These are phyloP conservation scores for Lypha dubia DNA, from an alignment of 2,888 invertebrate genomes.

Conservation along the genomic window DNA sequence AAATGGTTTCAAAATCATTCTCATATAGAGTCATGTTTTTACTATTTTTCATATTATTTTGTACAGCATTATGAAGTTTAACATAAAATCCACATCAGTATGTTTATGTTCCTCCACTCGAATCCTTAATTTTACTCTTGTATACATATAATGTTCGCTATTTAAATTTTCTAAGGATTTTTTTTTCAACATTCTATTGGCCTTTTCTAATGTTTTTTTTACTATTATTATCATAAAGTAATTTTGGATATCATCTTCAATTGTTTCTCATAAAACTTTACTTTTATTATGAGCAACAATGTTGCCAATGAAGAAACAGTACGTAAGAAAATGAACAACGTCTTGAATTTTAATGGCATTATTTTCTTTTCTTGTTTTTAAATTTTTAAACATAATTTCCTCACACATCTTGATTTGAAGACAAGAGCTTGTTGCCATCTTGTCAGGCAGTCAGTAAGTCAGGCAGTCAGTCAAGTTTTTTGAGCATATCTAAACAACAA, in stretches of 20 bases:
- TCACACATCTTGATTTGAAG: constrained; percentile 4
- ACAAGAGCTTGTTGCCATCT: background rate
- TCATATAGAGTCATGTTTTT: no score
- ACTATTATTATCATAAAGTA: constrained; percentile 51
- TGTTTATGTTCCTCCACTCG: no score
- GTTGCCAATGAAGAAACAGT: constrained; percentile 10
- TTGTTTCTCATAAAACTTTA: constrained; percentile 66
- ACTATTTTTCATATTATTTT: no score
- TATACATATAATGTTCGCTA: background rate
- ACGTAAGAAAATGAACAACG: background rate
- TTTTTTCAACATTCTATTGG: background rate
- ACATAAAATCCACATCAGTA: no score
- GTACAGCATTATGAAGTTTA: no score
- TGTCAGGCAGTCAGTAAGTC: constrained; percentile 1
- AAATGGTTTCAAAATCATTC: no score
- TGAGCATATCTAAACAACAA: background rate
- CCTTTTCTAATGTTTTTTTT: background rate
- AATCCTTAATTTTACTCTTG: background rate
- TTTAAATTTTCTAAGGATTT: background rate
- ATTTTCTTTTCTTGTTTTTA: constrained; percentile 29
- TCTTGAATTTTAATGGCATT: constrained; percentile 52
- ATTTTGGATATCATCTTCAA: constrained; percentile 67
- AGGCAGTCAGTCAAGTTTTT: background rate
- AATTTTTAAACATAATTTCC: constrained; percentile 6
- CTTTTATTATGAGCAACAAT: constrained; percentile 63